Evolutionary conservation across 2,113 vertebrate genomes (phyloP), one percentile per base, ranked within the genome.

Genomic region (Poeciliopsis turrubarensis): DNA sequence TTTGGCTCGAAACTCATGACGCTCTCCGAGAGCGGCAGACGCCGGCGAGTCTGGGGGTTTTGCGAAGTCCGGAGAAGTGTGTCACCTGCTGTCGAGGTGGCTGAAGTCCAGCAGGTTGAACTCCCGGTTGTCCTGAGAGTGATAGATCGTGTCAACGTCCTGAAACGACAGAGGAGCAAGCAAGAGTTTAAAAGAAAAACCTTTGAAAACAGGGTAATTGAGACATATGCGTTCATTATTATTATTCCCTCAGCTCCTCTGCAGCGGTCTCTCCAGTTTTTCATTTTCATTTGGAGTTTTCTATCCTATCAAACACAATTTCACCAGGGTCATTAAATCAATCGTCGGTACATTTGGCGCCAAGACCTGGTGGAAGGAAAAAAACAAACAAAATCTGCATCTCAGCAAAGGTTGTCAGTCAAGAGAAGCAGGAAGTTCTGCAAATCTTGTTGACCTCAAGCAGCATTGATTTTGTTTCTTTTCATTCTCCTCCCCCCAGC

Each of bases 131-230:
- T 97, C 96, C 87, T 97, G 96, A 0, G 96, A 96, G 91, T 97
- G 96, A 86, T 98, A 98, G 91, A 97, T 97, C n/a, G 96, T 97
- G 89, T 97, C 96, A 62, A 97, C 96, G 76, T 97, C 96, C 96
- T 97, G 81, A 70, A 85, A 74, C n/a, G 70, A 15, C 72, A 73
- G 19, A 3, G 19, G 65, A 64, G 72, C 11, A 79, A 44, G 75
- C 78, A 78, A 14, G 54, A 41, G 39, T 14, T 31, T 31, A 4
- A 15, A 41, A 14, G 1, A 14, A 41, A 41, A 4, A 14, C 3
- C 13, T 41, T 41, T 41, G 14, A 41, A 4, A 14, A 5, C 14
- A 4, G 39, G 39, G 39, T 41, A 41, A 41, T 41, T 41, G 34
- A 37, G 34, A 37, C 10, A 37, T 12, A 37, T 37, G 34, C 34